Evolutionary conservation across 2,797 vertebrate species (phyloP).

Genomic region (Pipistrellus nathusii): DNA sequence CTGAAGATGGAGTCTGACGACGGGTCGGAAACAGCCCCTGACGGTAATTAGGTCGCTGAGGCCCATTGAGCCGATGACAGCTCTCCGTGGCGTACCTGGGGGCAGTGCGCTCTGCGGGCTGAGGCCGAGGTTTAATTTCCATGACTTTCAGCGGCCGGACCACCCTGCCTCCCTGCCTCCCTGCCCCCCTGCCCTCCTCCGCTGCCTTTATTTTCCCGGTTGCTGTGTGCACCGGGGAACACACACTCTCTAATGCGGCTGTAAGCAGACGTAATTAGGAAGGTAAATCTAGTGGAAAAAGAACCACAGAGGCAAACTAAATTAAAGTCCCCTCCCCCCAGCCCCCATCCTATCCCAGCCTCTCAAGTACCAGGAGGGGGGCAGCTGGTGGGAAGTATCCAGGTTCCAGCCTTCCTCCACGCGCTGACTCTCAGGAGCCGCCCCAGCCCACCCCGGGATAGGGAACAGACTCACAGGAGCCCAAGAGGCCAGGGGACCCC

Average conservation of each 20-base stretch:
- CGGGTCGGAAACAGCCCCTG: neutral
- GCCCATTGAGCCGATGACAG: neutral
- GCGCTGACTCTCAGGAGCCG: neutral
- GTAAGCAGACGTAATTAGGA: neutral
- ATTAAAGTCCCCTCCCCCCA: neutral
- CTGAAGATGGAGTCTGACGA: neutral
- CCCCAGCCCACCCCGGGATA: too few species aligned
- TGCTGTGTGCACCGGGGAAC: neutral
- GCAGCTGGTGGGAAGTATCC: neutral
- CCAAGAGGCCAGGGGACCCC: neutral
- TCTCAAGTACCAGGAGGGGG: neutral
- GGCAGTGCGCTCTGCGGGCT: accelerated
- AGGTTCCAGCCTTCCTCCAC: accelerated
- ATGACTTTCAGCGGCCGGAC: neutral
- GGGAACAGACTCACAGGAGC: neutral
- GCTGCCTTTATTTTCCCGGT: accelerated
- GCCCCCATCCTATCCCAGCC: neutral
- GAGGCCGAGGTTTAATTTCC: neutral
- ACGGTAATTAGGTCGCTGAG: neutral
- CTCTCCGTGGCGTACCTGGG: neutral
- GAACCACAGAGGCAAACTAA: neutral
- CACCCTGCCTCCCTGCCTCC: too few species aligned
- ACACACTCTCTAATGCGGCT: neutral
- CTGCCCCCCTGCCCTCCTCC: accelerated
- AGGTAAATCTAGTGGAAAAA: neutral